A percentile compares a stretch with the other conserved stretches of the same genome.
Conservation (phyloP, 37 sponge, comb jelly and placozoan species). For the Chondrilla cf. caribensis region DNA sequence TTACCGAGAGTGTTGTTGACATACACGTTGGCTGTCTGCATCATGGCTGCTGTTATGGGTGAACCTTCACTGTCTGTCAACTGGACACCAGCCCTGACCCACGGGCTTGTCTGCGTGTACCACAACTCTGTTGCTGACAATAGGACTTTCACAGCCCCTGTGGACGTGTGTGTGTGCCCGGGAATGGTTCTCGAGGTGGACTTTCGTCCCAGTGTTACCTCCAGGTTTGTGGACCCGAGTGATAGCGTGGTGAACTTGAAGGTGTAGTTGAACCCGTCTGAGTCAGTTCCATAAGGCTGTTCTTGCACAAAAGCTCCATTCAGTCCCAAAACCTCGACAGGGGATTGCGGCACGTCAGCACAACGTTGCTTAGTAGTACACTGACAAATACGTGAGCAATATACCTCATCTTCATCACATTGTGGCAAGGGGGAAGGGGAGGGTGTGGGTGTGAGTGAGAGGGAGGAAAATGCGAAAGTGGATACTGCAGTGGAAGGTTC, state of each 20-base stretch:
- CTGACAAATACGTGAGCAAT: no score
- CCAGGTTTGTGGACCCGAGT: background rate
- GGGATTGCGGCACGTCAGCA: no score
- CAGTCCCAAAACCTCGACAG: background rate
- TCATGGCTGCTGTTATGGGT: background rate
- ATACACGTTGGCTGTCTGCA: background rate
- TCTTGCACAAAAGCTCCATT: background rate
- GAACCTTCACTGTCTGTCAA: background rate
- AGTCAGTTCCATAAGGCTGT: background rate
- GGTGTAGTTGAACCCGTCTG: background rate
- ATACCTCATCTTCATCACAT: no score
- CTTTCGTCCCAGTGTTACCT: background rate
- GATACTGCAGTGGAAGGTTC: no score
- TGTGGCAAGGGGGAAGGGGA: no score
- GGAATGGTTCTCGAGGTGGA: background rate
- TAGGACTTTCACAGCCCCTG: background rate
- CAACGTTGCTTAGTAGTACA: no score
- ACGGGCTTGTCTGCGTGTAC: background rate
- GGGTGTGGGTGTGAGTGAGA: no score
- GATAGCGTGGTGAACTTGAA: background rate
- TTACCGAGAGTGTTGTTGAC: background rate
- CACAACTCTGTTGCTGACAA: background rate
- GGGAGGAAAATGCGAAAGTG: no score
- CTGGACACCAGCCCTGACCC: background rate
- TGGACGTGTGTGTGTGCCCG: no score